Conservation (phyloP, 1,140 invertebrate species). For the Trissolcus basalis region DNA sequence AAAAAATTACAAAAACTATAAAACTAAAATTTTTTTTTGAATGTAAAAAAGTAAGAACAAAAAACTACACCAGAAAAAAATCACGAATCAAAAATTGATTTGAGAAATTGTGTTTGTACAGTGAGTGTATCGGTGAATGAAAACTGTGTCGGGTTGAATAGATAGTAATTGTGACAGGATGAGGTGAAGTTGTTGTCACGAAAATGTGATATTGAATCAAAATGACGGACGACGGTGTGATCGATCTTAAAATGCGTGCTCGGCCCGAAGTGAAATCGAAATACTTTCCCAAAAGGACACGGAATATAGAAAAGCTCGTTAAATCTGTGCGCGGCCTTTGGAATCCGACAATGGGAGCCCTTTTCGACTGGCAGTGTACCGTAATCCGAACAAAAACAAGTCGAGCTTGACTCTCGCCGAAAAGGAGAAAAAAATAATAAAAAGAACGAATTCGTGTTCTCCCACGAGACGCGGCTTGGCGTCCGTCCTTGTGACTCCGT, state of each 20-base stretch:
- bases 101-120: too few relatives aligned
- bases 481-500: conserved; percentile 6
- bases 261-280: conserved; percentile 1
- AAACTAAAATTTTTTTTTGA: too few relatives aligned
- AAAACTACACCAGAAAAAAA: too few relatives aligned
- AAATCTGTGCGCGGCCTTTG: conserved; percentile 1
- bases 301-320: neutral
- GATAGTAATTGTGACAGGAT: too few relatives aligned
- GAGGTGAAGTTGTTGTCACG: too few relatives aligned
- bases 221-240: neutral
- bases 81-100: too few relatives aligned
- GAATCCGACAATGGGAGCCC: conserved; percentile 2
- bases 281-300: neutral
- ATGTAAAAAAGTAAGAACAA: too few relatives aligned
- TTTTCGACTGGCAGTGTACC: conserved; percentile 3
- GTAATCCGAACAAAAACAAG: conserved; percentile 9
- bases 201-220: too few relatives aligned
- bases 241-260: neutral
- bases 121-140: too few relatives aligned
- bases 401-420: neutral
- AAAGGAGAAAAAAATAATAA: too few relatives aligned
- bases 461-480: conserved; percentile 2
- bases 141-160: too few relatives aligned
- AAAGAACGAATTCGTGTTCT: conserved; percentile 1
- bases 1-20: neutral